Evolutionary conservation across 2,113 vertebrate genomes (phyloP).

Genomic region (Hymenochirus boettgeri): DNA sequence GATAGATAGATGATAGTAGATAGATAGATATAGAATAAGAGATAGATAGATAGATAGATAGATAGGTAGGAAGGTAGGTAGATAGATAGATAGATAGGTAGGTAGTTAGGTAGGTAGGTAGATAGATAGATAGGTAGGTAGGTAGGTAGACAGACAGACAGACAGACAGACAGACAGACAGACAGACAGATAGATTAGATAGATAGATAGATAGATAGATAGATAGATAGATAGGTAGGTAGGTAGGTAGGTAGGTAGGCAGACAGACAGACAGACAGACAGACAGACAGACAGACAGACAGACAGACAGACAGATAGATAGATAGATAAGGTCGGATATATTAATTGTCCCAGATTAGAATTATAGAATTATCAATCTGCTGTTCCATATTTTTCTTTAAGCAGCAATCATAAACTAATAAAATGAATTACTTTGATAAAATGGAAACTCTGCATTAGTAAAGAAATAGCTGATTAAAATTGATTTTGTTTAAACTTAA

Average conservation of each 20-base stretch:
- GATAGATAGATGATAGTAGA: no score
- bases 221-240: no score
- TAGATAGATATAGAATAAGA: no score
- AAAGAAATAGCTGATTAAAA: constrained; percentile 41
- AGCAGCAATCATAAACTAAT: neutral
- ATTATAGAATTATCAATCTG: neutral
- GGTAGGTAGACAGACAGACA: neutral
- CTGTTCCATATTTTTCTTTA: constrained; percentile 2
- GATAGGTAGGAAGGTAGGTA: neutral
- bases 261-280: no score
- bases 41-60: no score
- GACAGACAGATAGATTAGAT: neutral
- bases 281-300: neutral
- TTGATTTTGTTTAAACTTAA: constrained; percentile 43
- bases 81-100: neutral
- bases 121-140: constrained; percentile 3
- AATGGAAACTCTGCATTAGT: constrained; percentile 41
- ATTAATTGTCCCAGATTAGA: neutral
- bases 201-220: no score
- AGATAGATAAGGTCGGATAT: no score
- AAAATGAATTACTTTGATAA: constrained; percentile 35
- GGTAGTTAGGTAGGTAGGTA: neutral
- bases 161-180: neutral
- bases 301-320: neutral
- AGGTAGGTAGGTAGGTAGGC: no score